Conservation (phyloP, 2,113 vertebrate genomes). For the Cochlearius cochlearius region DNA sequence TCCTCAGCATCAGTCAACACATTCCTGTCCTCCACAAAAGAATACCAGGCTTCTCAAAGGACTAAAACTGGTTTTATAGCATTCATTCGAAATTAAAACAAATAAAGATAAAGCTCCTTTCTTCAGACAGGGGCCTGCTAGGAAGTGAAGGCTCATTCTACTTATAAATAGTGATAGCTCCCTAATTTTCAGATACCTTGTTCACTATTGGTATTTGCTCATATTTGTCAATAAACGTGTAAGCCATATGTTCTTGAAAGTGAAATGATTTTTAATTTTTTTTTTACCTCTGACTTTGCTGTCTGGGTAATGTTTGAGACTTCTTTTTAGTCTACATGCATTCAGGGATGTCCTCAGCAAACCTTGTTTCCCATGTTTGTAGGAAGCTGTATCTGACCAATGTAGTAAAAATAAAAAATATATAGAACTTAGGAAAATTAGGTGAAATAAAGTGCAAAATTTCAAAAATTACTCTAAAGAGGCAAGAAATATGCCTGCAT, state of each 20-base stretch:
- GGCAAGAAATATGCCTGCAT: not conserved
- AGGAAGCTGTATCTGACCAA: not conserved
- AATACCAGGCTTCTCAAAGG: not conserved
- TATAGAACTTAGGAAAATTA: not conserved
- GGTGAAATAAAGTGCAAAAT: not conserved
- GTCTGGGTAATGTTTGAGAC: not conserved
- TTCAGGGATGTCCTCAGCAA: not conserved
- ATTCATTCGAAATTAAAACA: not conserved
- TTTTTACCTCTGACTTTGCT: not conserved
- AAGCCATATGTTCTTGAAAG: not conserved
- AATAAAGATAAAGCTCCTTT: not conserved
- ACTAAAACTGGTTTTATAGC: not conserved
- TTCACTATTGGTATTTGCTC: not conserved
- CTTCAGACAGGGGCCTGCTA: not conserved
- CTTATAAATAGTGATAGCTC: not conserved
- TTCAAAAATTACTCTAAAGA: not conserved
- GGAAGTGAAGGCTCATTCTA: not conserved
- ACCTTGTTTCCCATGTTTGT: not conserved
- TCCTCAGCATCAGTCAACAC: not conserved
- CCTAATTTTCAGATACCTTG: not conserved
- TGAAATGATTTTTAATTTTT: not conserved
- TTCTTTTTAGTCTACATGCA: not conserved
- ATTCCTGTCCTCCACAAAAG: not conserved
- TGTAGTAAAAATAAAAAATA: not conserved
- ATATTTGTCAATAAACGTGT: not conserved